Percentiles rank a stretch among this genome's conserved stretches.
Conservation (phyloP, 2,113 vertebrate species). For the Phaethon lepturus region DNA sequence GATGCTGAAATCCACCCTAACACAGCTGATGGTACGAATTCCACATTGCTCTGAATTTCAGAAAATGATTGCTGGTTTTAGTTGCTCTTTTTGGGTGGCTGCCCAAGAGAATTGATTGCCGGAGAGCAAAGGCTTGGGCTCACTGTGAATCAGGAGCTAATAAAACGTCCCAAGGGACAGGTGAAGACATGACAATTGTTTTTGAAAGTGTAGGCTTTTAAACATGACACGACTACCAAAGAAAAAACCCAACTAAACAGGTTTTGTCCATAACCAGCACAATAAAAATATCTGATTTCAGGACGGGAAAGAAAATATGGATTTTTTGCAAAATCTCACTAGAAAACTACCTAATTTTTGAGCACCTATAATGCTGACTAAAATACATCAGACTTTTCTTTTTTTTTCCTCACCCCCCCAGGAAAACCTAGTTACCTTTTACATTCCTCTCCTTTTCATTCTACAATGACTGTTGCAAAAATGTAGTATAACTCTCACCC, state of each 20-base stretch:
- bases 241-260: too few relatives aligned
- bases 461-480: background rate
- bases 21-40: background rate
- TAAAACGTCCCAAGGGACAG: background rate
- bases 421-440: background rate
- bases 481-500: background rate
- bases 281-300: background rate
- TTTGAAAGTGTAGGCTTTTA: background rate
- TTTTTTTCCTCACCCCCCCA: background rate
- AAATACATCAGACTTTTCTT: background rate
- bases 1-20: background rate
- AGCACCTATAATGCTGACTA: background rate
- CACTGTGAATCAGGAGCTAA: conserved; percentile 50
- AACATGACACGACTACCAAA: background rate
- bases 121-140: conserved; percentile 28
- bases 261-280: background rate
- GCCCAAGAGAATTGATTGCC: conserved; percentile 56
- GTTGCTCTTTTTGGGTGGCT: conserved; percentile 53
- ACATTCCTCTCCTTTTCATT: background rate
- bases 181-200: background rate
- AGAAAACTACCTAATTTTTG: background rate
- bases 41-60: background rate
- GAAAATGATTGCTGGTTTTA: conserved; percentile 9
- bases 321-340: background rate
- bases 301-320: accelerated